Evolutionary conservation across 2,113 vertebrate genomes (phyloP), one percentile per base, ranked within the genome.

Genomic region (Poeciliopsis occidentalis): DNA sequence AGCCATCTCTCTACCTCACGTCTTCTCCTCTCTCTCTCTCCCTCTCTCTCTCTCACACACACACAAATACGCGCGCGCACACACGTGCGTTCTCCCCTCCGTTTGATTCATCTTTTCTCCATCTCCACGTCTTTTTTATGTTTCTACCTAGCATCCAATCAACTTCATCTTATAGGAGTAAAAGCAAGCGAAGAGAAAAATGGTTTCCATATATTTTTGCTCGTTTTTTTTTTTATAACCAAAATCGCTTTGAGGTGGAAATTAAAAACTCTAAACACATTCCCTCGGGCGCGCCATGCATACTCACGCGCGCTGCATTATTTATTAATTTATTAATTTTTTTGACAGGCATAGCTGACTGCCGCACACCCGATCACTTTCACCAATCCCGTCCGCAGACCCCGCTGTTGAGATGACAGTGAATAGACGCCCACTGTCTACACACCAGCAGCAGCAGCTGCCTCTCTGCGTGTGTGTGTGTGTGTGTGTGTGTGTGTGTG

Each of bases 181-280:
- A 69, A 68, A 37, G 4, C 34, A 37, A 37, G 11, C 34, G 10
- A 37, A 69, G 65, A 15, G 34, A 37, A 37, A 44, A 39, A 69
- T 2, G 60, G 24, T 62, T 4, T 39, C 2, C n/a, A 12, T 71
- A 34, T 22, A 31, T 39, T 0, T 34, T 34, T 34, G 32, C 8
- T 37, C 2, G 0, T 37, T 27, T 32, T 32, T 32, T 27, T 57
- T 15, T 47, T 29, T 3, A 5, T 12, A 27, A 75, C 24, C 37
- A 70, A 54, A 69, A 64, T 71, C 12, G 75, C 75, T 84, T 84
- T 85, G 81, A 87, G 78, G 19, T 73, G 70, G 65, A 77, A 81
- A 84, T 84, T 37, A 64, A 76, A 54, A 37, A 73, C 37, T 75
- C 17, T 4, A 27, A 11, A 62, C 15, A 60, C 31, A n/a, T 54